Evolutionary conservation across 2,888 invertebrate genomes (phyloP).

Genomic region (Diploptera punctata): DNA sequence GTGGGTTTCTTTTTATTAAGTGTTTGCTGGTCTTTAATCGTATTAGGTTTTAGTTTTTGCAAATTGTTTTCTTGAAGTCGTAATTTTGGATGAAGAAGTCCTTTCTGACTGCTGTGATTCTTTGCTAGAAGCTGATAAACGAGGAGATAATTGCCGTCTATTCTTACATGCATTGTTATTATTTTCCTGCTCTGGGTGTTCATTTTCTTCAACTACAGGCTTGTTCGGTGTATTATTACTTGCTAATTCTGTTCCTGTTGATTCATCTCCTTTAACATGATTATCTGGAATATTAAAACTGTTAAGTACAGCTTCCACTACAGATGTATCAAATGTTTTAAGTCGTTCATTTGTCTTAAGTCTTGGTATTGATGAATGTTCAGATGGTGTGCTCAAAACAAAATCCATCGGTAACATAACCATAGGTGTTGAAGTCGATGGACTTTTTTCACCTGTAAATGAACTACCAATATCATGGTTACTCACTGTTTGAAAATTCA

Average conservation of each 20-base stretch:
- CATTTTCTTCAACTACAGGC: not conserved
- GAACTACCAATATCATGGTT: not conserved
- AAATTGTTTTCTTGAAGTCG: not conserved
- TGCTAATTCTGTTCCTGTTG: not conserved
- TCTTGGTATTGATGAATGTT: not conserved
- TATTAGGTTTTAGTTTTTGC: not conserved
- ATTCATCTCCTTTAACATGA: not conserved
- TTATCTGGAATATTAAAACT: slow-evolving; percentile 30
- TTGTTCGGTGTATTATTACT: not conserved
- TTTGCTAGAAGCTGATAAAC: no score
- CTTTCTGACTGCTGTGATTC: slow-evolving; percentile 11
- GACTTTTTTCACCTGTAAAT: not conserved
- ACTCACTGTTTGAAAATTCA: not conserved
- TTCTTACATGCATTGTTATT: not conserved
- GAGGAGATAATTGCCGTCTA: not conserved
- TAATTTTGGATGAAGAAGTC: not conserved
- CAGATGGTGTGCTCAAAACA: not conserved
- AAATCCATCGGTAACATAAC: slow-evolving; percentile 15
- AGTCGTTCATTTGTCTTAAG: slow-evolving; percentile 29
- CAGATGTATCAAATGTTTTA: slow-evolving; percentile 27
- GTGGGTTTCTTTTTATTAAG: not conserved
- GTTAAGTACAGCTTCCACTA: slow-evolving; percentile 34
- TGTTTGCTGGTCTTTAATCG: not conserved
- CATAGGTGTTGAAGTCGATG: slow-evolving; percentile 13
- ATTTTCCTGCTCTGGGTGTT: not conserved